A percentile compares a stretch with the other conserved stretches of the same genome.
These are phyloP conservation scores for Phoenoteleia sp. DNA, from an alignment of 2,888 invertebrate species.

Conservation along the genomic window DNA sequence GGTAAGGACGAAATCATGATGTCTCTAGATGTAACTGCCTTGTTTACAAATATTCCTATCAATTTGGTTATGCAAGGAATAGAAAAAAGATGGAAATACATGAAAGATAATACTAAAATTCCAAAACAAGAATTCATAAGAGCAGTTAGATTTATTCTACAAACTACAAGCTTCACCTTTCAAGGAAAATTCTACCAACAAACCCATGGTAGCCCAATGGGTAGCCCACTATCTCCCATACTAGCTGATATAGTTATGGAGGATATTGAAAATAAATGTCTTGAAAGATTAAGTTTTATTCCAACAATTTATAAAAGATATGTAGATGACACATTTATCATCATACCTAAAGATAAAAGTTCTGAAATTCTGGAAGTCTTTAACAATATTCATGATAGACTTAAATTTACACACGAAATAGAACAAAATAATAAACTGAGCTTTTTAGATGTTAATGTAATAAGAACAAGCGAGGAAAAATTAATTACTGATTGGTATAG, in stretches of 20 bases:
- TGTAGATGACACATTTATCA: conserved; percentile 29
- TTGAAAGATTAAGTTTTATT: conserved; percentile 6
- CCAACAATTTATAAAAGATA: conserved; percentile 5
- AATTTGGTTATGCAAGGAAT: conserved; percentile 8
- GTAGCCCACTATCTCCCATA: conserved; percentile 5
- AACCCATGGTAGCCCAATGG: conserved; percentile 26
- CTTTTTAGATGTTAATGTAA: neutral
- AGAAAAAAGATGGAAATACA: conserved; percentile 6
- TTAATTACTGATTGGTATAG: conserved; percentile 8
- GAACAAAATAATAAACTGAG: conserved; percentile 3
- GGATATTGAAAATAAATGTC: conserved; percentile 1
- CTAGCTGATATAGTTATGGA: conserved; percentile 24
- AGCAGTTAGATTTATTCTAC: conserved; percentile 16
- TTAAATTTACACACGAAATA: neutral
- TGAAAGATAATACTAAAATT: conserved; percentile 7
- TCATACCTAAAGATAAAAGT: conserved; percentile 2
- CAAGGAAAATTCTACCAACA: conserved; percentile 31
- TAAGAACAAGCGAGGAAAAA: neutral
- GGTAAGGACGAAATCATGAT: neutral
- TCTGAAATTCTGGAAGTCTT: neutral
- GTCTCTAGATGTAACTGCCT: too few relatives aligned
- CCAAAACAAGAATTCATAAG: conserved; percentile 19
- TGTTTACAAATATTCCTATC: too few relatives aligned
- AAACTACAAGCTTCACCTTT: conserved; percentile 31
- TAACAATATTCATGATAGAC: neutral